phyloP scores from a whole-genome alignment of 2,888 invertebrate genomes.

The Coleophora deauratella region DNA sequence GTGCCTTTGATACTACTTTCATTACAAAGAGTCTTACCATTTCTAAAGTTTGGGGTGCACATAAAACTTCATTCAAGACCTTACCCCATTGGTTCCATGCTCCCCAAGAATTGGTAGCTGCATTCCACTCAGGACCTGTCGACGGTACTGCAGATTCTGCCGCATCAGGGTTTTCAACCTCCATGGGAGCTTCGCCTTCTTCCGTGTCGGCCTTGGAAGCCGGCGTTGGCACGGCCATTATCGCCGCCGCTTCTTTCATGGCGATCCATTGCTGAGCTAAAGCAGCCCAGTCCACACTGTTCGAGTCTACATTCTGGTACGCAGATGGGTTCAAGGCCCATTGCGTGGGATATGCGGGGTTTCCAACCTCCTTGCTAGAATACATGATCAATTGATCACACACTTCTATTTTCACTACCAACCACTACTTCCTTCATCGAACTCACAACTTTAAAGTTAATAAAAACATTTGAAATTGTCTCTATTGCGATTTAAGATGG shows the following conservation, averaged over 20 bases:
- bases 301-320: constrained; percentile 87
- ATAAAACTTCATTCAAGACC: too few species aligned
- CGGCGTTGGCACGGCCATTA: constrained; percentile 75
- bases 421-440: constrained; percentile 6
- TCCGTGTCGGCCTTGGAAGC: constrained; percentile 69
- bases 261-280: constrained; percentile 98
- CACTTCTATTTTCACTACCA: constrained; percentile 12
- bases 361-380: constrained; percentile 11
- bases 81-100: constrained; percentile 67
- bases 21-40: too few species aligned
- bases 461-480: constrained; percentile 14
- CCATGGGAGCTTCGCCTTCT: constrained; percentile 91
- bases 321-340: constrained; percentile 89
- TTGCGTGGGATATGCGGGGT: constrained; percentile 79
- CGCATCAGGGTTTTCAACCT: constrained; percentile 82
- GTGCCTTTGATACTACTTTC: too few species aligned
- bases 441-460: constrained; percentile 12
- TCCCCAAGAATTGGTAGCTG: constrained; percentile 52
- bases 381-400: background rate
- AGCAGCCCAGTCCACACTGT: constrained; percentile 96
- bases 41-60: too few species aligned
- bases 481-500: constrained; percentile 3
- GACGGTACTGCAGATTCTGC: constrained; percentile 39
- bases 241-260: constrained; percentile 86
- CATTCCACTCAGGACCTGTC: constrained; percentile 49